phyloP scores from a whole-genome alignment of 2,113 vertebrate species.

The Paraplagusia blochii region DNA sequence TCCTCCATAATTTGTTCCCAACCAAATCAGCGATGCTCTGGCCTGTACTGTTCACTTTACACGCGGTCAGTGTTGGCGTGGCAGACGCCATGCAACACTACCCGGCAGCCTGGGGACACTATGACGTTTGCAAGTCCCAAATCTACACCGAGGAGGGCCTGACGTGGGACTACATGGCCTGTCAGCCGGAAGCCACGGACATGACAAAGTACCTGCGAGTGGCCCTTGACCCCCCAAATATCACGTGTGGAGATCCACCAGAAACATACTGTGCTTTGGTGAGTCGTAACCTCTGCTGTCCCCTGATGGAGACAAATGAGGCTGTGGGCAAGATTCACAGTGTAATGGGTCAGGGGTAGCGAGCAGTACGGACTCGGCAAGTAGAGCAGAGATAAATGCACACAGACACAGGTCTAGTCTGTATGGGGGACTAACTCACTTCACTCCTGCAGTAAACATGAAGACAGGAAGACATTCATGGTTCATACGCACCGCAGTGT shows the following conservation, averaged over 20 bases:
- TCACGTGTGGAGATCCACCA: constrained; percentile 96
- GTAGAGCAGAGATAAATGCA: constrained; percentile 53
- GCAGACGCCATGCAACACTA: constrained; percentile 90
- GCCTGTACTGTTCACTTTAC: constrained; percentile 84
- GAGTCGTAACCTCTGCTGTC: constrained; percentile 74
- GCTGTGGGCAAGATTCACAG: constrained; percentile 56
- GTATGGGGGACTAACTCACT: too few relatives aligned
- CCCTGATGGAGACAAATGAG: constrained; percentile 71
- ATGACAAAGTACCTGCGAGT: constrained; percentile 97
- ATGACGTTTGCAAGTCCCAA: constrained; percentile 96
- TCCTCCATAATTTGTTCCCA: constrained; percentile 7
- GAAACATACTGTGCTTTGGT: constrained; percentile 98
- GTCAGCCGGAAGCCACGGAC: constrained; percentile 95
- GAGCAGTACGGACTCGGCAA: constrained; percentile 42
- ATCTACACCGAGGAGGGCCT: constrained; percentile 96
- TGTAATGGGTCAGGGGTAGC: constrained; percentile 64
- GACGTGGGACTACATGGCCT: constrained; percentile 99
- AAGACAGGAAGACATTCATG: too few relatives aligned
- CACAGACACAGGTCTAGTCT: not conserved
- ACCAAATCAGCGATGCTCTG: constrained; percentile 81
- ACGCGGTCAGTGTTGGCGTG: constrained; percentile 84
- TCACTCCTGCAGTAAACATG: too few relatives aligned
- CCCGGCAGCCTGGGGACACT: constrained; percentile 94
- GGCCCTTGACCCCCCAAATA: constrained; percentile 91
- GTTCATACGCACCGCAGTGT: too few relatives aligned